Base-by-base conservation (phyloP, 30 jellyfish, hydroid and myxozoan species). In the Pseudorhiza aurosa region DNA sequence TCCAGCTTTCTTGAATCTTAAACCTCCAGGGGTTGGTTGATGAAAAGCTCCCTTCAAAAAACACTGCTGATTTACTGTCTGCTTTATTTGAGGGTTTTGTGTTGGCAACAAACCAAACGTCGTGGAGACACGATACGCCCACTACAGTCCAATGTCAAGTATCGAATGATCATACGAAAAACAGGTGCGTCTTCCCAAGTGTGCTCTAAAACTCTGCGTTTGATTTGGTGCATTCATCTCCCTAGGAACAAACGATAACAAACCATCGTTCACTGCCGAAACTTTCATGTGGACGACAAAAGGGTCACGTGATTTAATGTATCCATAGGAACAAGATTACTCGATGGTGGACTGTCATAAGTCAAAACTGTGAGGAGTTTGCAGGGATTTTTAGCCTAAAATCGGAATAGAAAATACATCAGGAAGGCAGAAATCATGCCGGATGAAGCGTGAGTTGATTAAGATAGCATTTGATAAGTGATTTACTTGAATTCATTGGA, bases 381-480 rank as follows among this genome's bases (percentile, higher is more conserved):
- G 65, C 32, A 31, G 59, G 17, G 64, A 18, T 46, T 47, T 26
- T 74, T 32, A 37, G 18, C 14, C 32, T 24, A 8, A 32, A 62
- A 63, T 35, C 22, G 15, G 22, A 21, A 32, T 15, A 0, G 43
- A 18, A 45, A 45, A 18, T 31, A 12, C 55, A 6, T 28, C 10
- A 43, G 0, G 19, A 45, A 64, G 60, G 26, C 45, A 31, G 45
- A 47, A 59, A 77, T 24, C 62, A 87, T 87, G 96, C 96, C 96
- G 68, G 96, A 87, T 88, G 96, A 87, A 71, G 65, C 96, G 96
- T 87, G 31, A 75, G 96, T 77, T 65, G 6, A 51, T n/a, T 27
- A 7, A 36, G 7, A 9, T 4, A 18, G 5, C 31, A 44, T 10
- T 45, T 17, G 31, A 19, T 37, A 9, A 44, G 15, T 10, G 14